These are phyloP conservation scores for Scomberomorus guttatus DNA, from an alignment of 2,797 vertebrate genomes.

Conservation along the genomic window DNA sequence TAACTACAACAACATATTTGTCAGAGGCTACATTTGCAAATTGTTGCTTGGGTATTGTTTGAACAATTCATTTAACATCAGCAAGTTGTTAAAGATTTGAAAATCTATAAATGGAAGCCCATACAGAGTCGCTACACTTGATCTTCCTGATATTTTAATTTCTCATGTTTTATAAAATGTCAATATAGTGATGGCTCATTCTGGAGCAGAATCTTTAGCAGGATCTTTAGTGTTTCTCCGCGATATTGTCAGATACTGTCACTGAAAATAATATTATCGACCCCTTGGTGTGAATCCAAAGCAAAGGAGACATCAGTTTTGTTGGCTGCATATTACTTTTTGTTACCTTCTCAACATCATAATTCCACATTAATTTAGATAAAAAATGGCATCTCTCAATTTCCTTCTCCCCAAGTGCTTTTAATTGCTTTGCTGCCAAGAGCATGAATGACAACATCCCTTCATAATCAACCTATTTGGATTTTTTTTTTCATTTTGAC, in stretches of 20 bases:
- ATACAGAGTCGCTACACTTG: neutral
- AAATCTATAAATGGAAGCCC: neutral
- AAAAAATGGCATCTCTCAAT: conserved; percentile 1
- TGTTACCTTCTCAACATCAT: neutral
- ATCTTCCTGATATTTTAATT: neutral
- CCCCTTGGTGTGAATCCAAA: neutral
- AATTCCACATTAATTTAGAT: conserved; percentile 1
- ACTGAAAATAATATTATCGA: neutral
- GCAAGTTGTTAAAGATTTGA: too few species aligned
- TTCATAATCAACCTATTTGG: neutral
- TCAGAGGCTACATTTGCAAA: neutral
- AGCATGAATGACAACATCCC: conserved; percentile 5
- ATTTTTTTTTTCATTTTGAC: neutral
- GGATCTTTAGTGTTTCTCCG: neutral
- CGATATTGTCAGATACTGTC: neutral
- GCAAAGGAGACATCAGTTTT: neutral
- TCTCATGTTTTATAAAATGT: conserved; percentile 6
- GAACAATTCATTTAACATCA: conserved; percentile 12
- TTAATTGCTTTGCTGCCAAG: conserved; percentile 24
- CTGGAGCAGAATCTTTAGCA: conserved; percentile 4
- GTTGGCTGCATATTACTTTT: neutral
- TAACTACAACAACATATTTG: neutral
- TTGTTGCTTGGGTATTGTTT: too few species aligned
- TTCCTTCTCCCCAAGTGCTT: conserved; percentile 1
- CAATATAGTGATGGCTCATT: neutral